Base-by-base conservation (phyloP, 2,888 invertebrate genomes). In the Drosophila eohydei region DNA sequence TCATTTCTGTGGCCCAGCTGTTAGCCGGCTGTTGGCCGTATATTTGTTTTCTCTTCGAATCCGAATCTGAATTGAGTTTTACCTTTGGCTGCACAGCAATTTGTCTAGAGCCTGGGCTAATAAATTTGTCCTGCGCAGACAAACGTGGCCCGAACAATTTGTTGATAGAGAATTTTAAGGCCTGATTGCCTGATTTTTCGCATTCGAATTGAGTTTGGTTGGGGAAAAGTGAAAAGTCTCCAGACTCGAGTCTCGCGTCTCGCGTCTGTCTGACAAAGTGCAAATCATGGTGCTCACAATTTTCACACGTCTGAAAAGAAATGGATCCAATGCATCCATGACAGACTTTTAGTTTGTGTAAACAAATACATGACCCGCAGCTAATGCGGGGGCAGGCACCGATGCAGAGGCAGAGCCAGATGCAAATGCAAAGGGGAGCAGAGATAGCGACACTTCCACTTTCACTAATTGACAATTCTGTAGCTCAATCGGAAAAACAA, bases 401-500 rank as follows among this genome's bases (percentile, higher is more conserved):
- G n/a, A n/a, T 3, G 30, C 30, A 14, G n/a, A 12, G 36, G 2
- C 28, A 11, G 34, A 16, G 14, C 6, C 4, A 28, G 54, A n/a
- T n/a, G 30, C 30, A 32, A n/a, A 28, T 28, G 46, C 3, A 30
- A 50, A 50, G 30, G 44, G 34, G 16, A 11, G 32, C 16, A 54
- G 30, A 40, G 50, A 51, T 56, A 60, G 78, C 58, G 56, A 78
- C 77, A 88, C 83, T 88, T 82, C 86, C 86, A 87, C 87, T 87
- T 87, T 87, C 87, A 89, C 87, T 88, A 88, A 89, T 89, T 87
- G 90, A 86, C 78, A 75, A 87, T 89, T 87, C 90, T 89, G 83
- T 83, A 71, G 74, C 80, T 80, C 81, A 74, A 88, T 85, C 71
- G 80, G 65, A 72, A 68, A 76, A 75, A 44, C 43, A 48, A 48